Conservation (phyloP, 2,113 vertebrate genomes). For the Lophochroa leadbeateri region DNA sequence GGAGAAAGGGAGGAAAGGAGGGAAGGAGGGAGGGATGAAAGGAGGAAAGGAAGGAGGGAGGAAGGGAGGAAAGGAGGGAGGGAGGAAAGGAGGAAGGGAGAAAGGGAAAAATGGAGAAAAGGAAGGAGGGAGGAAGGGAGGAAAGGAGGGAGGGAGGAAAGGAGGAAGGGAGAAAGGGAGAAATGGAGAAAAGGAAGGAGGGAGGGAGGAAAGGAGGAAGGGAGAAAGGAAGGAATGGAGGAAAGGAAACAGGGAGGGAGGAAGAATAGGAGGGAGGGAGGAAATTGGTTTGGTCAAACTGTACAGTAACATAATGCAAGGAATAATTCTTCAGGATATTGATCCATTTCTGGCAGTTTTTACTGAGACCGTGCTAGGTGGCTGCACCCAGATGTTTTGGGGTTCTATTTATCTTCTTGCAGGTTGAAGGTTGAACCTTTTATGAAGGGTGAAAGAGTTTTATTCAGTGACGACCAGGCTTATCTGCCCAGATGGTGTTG, state of each 20-base stretch:
- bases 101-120: no score
- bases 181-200: no score
- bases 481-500: background rate
- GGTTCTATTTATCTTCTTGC: background rate
- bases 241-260: no score
- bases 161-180: background rate
- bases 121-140: no score
- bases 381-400: background rate
- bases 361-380: background rate
- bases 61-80: no score
- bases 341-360: background rate
- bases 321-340: background rate
- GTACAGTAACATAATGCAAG: background rate
- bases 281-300: background rate
- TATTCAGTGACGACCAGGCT: background rate
- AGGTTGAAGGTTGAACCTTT: background rate
- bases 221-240: background rate
- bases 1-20: no score
- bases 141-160: no score
- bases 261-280: background rate
- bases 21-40: no score
- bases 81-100: no score
- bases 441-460: background rate
- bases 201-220: no score
- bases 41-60: background rate